These are phyloP conservation scores for Adelosebastes latens DNA, from an alignment of 2,797 vertebrate species.

Conservation along the genomic window DNA sequence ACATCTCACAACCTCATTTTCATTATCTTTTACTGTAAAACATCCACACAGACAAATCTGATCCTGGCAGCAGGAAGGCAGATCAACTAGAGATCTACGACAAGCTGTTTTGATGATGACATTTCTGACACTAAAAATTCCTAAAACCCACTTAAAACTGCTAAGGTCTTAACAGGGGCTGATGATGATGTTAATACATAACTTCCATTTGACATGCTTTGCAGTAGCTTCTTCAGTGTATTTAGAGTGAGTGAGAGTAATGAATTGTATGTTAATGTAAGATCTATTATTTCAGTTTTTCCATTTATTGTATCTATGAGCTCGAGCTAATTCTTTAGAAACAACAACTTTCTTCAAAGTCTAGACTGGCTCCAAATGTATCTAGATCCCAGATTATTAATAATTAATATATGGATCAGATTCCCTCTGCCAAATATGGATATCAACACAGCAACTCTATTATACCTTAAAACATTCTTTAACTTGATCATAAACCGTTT, in stretches of 20 bases:
- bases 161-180: neutral
- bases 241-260: neutral
- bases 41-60: neutral
- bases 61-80: neutral
- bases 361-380: neutral
- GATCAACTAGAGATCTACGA: neutral
- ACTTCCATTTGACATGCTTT: neutral
- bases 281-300: neutral
- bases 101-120: too few species aligned
- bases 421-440: too few species aligned
- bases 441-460: too few species aligned
- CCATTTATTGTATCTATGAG: slow-evolving; percentile 33
- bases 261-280: neutral
- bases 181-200: neutral
- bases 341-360: neutral
- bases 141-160: neutral
- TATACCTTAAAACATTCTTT: too few species aligned
- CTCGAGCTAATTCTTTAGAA: neutral
- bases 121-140: neutral
- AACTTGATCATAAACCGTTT: too few species aligned
- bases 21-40: neutral
- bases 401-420: too few species aligned
- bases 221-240: neutral
- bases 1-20: neutral
- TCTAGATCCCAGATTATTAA: neutral